A percentile compares a stretch with the other conserved stretches of the same genome.
phyloP scores from a whole-genome alignment of 2,888 invertebrate genomes.

The Mesochorus sp. region DNA sequence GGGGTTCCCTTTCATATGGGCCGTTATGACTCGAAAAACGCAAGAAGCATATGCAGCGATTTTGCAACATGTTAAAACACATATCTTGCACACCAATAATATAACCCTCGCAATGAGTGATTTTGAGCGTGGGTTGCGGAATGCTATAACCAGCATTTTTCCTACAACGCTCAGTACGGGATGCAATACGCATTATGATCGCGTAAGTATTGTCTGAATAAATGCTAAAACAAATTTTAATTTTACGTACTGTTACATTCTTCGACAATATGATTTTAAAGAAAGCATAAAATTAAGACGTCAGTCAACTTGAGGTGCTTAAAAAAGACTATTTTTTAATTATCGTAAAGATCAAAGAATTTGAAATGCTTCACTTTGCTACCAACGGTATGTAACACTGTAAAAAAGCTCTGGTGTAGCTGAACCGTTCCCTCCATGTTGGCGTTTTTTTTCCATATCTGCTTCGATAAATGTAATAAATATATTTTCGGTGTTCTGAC shows the following conservation, averaged over 20 bases:
- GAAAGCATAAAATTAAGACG: too few relatives aligned
- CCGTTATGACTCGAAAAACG: not conserved
- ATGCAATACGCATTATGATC: slow-evolving; percentile 10
- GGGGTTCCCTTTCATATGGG: slow-evolving; percentile 18
- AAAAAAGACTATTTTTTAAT: too few relatives aligned
- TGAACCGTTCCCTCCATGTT: too few relatives aligned
- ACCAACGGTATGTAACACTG: too few relatives aligned
- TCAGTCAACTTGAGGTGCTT: too few relatives aligned
- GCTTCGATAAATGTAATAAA: too few relatives aligned
- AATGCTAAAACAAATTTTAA: not conserved
- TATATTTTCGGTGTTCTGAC: too few relatives aligned
- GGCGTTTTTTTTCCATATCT: too few relatives aligned
- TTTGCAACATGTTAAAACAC: not conserved
- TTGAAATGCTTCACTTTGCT: too few relatives aligned
- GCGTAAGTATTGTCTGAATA: slow-evolving; percentile 3
- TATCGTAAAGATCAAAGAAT: too few relatives aligned
- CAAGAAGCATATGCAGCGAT: not conserved
- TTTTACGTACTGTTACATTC: too few relatives aligned
- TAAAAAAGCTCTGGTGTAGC: too few relatives aligned
- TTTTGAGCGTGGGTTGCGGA: not conserved
- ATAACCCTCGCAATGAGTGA: not conserved
- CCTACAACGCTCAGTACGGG: not conserved
- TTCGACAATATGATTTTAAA: not conserved
- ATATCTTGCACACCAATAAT: not conserved
- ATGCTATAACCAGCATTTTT: not conserved